A percentile compares a stretch with the other conserved stretches of the same genome.
Evolutionary conservation across 2,888 invertebrate genomes (phyloP).

Genomic region (Cantharis flavilabris): DNA sequence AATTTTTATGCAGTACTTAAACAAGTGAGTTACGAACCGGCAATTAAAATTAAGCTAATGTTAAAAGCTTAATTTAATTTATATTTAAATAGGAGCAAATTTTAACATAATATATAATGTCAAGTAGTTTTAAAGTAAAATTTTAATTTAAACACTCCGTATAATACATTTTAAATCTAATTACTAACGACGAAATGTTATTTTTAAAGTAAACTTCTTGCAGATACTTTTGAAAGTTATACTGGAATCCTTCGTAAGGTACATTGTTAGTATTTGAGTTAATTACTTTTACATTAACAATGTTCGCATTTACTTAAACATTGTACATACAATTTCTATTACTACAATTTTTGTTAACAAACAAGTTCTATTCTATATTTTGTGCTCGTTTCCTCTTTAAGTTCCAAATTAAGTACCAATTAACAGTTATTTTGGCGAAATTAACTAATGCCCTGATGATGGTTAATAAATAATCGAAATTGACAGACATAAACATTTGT

Average conservation of each 20-base stretch:
- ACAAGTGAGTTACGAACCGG: not conserved
- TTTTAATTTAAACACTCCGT: not conserved
- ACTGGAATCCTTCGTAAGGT: not conserved
- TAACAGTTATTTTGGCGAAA: too few species aligned
- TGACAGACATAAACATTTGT: too few species aligned
- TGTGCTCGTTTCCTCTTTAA: too few species aligned
- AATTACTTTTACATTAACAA: not conserved
- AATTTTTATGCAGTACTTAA: not conserved
- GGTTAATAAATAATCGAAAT: too few species aligned
- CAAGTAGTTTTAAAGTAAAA: not conserved
- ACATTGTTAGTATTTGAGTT: not conserved
- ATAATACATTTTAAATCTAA: not conserved
- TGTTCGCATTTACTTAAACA: not conserved
- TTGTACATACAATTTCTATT: not conserved
- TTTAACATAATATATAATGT: not conserved
- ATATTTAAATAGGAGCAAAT: not conserved
- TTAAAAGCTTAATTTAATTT: not conserved
- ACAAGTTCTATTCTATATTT: too few species aligned
- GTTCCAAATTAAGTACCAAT: too few species aligned
- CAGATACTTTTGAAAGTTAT: not conserved
- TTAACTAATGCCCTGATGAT: too few species aligned
- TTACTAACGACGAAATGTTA: not conserved
- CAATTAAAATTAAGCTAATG: not conserved
- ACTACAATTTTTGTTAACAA: too few species aligned
- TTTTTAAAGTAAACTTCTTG: not conserved